These are phyloP conservation scores for Antitype chi DNA, from an alignment of 2,888 invertebrate genomes.

Conservation along the genomic window DNA sequence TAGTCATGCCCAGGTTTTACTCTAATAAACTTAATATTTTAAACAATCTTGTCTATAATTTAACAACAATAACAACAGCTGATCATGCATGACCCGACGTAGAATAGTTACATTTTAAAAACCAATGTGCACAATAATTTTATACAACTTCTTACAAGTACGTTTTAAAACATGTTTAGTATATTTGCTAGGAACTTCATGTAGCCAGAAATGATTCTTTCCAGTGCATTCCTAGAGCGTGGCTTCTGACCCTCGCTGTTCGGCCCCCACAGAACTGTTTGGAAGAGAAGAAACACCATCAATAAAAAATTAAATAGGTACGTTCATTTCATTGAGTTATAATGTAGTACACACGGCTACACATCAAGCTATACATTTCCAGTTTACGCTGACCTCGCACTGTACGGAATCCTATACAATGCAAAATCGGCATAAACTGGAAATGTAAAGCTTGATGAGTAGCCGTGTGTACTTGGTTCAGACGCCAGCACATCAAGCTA, in stretches of 20 bases:
- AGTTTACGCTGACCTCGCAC: no score
- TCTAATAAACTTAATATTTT: slow-evolving; percentile 40
- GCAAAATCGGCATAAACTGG: no score
- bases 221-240: slow-evolving; percentile 33
- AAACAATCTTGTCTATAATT: slow-evolving; percentile 25
- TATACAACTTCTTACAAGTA: not conserved
- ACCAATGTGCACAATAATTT: not conserved
- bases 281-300: slow-evolving; percentile 16
- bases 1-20: slow-evolving; percentile 29
- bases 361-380: no score
- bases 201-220: slow-evolving; percentile 54
- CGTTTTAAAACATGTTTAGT: slow-evolving; percentile 31
- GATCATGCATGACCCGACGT: not conserved
- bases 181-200: slow-evolving; percentile 56
- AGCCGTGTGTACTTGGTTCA: no score
- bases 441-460: no score
- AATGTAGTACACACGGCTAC: no score
- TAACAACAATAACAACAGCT: not conserved
- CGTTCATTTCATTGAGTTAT: no score
- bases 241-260: slow-evolving; percentile 18
- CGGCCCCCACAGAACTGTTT: slow-evolving; percentile 54
- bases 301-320: not conserved
- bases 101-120: not conserved
- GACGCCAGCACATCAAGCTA: no score
- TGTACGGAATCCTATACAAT: no score